Percentiles rank a stretch among this genome's conserved stretches.
phyloP scores from a whole-genome alignment of 2,888 invertebrate genomes.

The Nomada flava region DNA sequence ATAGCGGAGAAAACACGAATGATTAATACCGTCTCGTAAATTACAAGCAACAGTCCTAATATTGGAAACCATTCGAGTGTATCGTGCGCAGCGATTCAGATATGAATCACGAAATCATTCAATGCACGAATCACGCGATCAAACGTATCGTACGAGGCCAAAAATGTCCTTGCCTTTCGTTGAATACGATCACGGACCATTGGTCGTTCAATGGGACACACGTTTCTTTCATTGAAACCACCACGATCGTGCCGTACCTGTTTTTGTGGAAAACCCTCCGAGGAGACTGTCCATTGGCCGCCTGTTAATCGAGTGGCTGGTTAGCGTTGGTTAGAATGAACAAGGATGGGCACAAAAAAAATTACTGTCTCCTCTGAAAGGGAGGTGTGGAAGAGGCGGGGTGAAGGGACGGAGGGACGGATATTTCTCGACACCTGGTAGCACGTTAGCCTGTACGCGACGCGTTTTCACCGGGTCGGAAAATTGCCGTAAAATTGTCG shows the following conservation, averaged over 20 bases:
- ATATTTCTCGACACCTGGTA: conserved; percentile 61
- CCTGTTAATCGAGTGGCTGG: conserved; percentile 56
- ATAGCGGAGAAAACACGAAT: neutral
- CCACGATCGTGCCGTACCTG: conserved; percentile 47
- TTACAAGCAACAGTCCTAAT: conserved; percentile 7
- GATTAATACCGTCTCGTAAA: conserved; percentile 30
- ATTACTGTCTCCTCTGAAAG: neutral
- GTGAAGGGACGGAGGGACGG: conserved; percentile 19
- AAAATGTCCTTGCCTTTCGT: conserved; percentile 29
- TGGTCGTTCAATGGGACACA: conserved; percentile 60
- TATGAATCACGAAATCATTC: conserved; percentile 32
- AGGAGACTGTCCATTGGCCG: conserved; percentile 52
- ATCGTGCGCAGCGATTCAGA: conserved; percentile 20
- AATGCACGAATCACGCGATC: conserved; percentile 10
- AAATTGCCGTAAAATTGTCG: conserved; percentile 84
- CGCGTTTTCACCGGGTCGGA: conserved; percentile 78
- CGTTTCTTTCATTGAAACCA: conserved; percentile 43
- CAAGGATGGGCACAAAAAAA: neutral
- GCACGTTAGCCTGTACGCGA: conserved; percentile 40
- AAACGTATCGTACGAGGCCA: neutral
- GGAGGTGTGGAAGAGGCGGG: neutral
- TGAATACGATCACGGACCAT: conserved; percentile 69
- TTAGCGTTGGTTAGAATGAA: conserved; percentile 22
- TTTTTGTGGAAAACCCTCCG: conserved; percentile 69
- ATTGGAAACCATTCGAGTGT: neutral